Evolutionary conservation across 2,888 invertebrate species (phyloP).

Genomic region (Morinoia aosen): DNA sequence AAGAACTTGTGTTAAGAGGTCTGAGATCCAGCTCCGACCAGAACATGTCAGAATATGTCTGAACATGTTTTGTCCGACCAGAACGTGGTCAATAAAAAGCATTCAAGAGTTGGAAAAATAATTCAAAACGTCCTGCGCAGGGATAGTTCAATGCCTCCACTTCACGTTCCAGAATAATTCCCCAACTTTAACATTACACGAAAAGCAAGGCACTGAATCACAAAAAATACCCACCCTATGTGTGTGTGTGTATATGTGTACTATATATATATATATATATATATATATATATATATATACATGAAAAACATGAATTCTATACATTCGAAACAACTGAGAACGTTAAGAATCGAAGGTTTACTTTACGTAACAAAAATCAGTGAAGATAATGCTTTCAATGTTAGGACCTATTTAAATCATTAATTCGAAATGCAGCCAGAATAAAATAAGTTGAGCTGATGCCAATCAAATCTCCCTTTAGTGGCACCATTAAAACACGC

Average conservation of each 20-base stretch:
- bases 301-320: too few relatives aligned
- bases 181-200: background rate
- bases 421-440: background rate
- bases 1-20: too few relatives aligned
- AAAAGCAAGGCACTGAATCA: background rate
- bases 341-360: background rate
- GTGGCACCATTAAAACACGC: too few relatives aligned
- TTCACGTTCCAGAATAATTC: background rate
- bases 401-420: background rate
- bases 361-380: background rate
- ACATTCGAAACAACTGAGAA: too few relatives aligned
- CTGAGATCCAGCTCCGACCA: too few relatives aligned
- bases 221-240: too few relatives aligned
- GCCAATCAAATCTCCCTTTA: background rate
- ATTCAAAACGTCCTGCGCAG: background rate
- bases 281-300: too few relatives aligned
- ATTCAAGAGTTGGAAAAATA: background rate
- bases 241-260: too few relatives aligned
- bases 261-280: too few relatives aligned
- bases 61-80: background rate
- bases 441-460: background rate
- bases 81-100: background rate
- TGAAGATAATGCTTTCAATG: background rate
- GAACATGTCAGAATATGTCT: too few relatives aligned
- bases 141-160: background rate